Percentiles rank a stretch among this genome's conserved stretches.
These are phyloP conservation scores for Muntiacus reevesi DNA, from an alignment of 2,113 vertebrate genomes.

Conservation along the genomic window DNA sequence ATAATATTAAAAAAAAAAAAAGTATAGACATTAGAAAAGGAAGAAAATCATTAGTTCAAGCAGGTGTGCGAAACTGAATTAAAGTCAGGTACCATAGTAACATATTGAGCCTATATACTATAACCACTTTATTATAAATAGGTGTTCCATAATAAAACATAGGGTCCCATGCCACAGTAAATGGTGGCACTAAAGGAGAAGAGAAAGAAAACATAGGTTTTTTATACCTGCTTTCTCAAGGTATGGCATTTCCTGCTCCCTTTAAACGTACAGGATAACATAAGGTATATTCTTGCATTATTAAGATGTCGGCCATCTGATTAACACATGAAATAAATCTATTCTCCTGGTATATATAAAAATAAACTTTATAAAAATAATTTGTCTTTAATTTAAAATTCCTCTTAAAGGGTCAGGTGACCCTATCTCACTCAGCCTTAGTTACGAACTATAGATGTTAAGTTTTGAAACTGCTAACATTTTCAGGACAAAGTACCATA, in stretches of 20 bases:
- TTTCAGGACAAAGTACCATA: neutral
- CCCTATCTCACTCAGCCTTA: neutral
- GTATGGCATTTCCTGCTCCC: neutral
- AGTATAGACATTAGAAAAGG: neutral
- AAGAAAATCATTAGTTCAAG: neutral
- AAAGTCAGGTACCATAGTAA: neutral
- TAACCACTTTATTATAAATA: neutral
- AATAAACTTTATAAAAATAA: conserved; percentile 26
- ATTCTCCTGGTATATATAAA: neutral
- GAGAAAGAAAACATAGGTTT: neutral
- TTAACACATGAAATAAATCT: conserved; percentile 29
- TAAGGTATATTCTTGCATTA: neutral
- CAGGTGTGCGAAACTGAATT: neutral
- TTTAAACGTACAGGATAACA: neutral
- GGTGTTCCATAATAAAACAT: neutral
- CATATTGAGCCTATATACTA: neutral
- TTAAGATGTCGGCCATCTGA: neutral
- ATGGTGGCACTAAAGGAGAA: neutral
- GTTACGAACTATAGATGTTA: neutral
- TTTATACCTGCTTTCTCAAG: neutral
- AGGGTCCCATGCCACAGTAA: neutral
- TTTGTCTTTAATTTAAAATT: conserved; percentile 24
- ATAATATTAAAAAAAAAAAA: no score
- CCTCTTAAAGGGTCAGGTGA: neutral
- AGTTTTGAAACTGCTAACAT: conserved; percentile 12